A percentile compares a stretch with the other conserved stretches of the same genome.
Conservation (phyloP, 2,797 vertebrate species). For the Diplodus puntazzo region DNA sequence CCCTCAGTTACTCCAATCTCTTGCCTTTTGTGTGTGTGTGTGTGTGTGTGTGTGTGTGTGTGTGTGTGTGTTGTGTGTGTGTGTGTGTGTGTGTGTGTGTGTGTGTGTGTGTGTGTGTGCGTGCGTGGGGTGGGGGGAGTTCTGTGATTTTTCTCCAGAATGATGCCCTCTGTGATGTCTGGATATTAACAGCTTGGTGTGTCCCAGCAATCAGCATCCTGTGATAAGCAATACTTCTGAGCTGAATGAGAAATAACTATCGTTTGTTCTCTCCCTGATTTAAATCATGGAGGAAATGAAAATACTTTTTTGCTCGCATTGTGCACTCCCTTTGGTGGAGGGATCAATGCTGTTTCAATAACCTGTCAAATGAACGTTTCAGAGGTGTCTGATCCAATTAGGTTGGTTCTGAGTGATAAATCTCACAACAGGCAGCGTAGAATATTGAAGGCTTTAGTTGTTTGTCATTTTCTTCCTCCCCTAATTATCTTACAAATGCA, state of each 20-base stretch:
- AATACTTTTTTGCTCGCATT: neutral
- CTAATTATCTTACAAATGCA: neutral
- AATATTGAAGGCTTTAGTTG: conserved; percentile 4
- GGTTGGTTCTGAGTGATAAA: conserved; percentile 3
- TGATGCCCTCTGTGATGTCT: conserved; percentile 9
- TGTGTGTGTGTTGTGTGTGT: too few species aligned
- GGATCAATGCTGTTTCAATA: conserved; percentile 10
- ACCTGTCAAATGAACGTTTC: conserved; percentile 6
- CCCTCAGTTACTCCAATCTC: conserved; percentile 11
- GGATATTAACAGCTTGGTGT: conserved; percentile 7
- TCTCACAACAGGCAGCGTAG: neutral
- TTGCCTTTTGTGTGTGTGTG: neutral
- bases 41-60: too few species aligned
- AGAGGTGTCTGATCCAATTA: conserved; percentile 10
- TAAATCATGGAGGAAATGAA: neutral
- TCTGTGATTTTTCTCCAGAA: conserved; percentile 12
- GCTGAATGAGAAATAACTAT: neutral
- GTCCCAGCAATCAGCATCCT: neutral
- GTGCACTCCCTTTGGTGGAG: neutral
- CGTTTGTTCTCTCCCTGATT: neutral
- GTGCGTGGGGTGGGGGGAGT: neutral
- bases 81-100: too few species aligned
- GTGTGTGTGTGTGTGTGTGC: too few species aligned
- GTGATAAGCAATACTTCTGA: neutral
- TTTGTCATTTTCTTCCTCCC: neutral